Base-by-base conservation (phyloP, 1,140 invertebrate genomes). In the Phocides pigmalion region DNA sequence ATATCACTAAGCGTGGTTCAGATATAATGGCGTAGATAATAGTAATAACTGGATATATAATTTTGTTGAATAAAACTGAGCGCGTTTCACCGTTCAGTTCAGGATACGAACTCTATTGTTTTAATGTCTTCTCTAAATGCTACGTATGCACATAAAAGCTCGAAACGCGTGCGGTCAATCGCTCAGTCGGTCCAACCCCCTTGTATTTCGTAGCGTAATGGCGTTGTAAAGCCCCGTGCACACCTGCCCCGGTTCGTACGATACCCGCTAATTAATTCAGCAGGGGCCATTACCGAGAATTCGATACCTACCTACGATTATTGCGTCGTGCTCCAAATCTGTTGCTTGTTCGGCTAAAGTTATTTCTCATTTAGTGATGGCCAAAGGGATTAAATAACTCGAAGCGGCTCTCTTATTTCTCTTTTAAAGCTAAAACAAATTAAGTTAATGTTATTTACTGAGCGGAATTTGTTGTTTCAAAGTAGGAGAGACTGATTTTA, bases 241-340 rank as follows among this genome's bases (percentile, higher is more conserved):
- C 87, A 90, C 82, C 86, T 87, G 86, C 76, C 67, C 68, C 77
- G 64, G 64, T 77, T 67, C 72, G 65, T 72, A 70, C 78, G 70
- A 77, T 77, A 72, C 68, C 68, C 74, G 73, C 68, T 84, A 87
- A 90, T 89, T 89, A 90, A 90, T 87, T 86, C 82, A 83, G 66
- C 71, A 76, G 73, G 72, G 72, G 69, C 79, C 69, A 81, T 84
- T 82, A 85, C 76, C 54, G 70, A 68, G 70, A 76, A 78, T 79
- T 64, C 73, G 73, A 82, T 80, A 79, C 68, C 76, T 68, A 58
- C 68, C 78, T 69, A 78, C 79, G 66, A 80, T 82, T 84, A 84
- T 79, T 68, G 69, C 66, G 59, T 62, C 62, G 42, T 58, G 54
- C 54, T 70, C 63, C 64, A 76, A 77, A 82, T 77, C 74, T 76